phyloP scores from a whole-genome alignment of 2,113 vertebrate species.

The Morone chrysops region DNA sequence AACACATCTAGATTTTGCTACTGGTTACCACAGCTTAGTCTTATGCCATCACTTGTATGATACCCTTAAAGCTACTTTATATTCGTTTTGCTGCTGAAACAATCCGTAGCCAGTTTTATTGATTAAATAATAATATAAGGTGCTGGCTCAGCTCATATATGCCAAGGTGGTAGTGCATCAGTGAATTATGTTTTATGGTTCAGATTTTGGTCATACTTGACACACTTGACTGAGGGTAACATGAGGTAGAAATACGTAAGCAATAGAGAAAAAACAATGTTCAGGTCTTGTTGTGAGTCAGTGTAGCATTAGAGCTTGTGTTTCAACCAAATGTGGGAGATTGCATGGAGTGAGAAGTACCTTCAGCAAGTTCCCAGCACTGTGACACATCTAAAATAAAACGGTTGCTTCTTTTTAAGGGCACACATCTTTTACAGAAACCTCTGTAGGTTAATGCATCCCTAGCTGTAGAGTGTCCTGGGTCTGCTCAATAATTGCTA shows the following conservation, averaged over 20 bases:
- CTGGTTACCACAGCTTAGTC: not conserved
- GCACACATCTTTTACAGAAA: not conserved
- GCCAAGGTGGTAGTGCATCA: not conserved
- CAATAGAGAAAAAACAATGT: not conserved
- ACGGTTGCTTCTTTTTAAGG: not conserved
- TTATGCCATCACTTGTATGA: not conserved
- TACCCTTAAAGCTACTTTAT: not conserved
- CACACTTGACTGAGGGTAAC: not conserved
- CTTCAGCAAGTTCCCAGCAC: not conserved
- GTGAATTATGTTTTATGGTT: not conserved
- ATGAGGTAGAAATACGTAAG: not conserved
- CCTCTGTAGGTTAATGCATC: not conserved
- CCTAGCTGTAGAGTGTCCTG: not conserved
- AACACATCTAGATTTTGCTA: not conserved
- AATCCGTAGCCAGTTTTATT: not conserved
- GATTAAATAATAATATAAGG: not conserved
- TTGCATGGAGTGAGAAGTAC: not conserved
- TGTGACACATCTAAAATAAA: not conserved
- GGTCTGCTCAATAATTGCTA: not conserved
- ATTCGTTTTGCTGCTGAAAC: not conserved
- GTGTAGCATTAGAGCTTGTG: not conserved
- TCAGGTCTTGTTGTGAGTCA: not conserved
- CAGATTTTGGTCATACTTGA: not conserved
- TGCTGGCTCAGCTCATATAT: not conserved
- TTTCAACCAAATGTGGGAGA: not conserved